phyloP scores from a whole-genome alignment of 2,888 invertebrate genomes.

The Alloscopus bannaensis region DNA sequence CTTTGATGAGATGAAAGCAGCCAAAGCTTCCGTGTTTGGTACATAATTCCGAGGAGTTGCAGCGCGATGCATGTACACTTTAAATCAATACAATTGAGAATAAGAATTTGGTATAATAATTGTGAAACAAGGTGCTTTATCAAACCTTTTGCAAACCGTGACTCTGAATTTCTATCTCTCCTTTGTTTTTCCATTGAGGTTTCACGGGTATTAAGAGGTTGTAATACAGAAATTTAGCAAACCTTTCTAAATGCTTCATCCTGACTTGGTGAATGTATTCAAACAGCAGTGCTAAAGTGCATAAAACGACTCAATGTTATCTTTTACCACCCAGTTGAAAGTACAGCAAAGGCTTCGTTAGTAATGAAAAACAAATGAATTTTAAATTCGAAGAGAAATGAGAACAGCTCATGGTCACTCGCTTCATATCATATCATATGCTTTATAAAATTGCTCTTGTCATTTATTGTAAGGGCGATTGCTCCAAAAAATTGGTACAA shows the following conservation, averaged over 20 bases:
- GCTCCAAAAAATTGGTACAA: too few species aligned
- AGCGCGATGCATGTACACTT: slow-evolving; percentile 11
- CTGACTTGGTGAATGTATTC: too few species aligned
- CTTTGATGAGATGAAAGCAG: not conserved
- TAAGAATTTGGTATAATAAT: not conserved
- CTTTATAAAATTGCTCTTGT: slow-evolving; percentile 19
- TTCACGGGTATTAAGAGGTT: slow-evolving; percentile 24
- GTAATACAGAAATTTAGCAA: slow-evolving; percentile 20
- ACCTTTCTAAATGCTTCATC: slow-evolving; percentile 17
- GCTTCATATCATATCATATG: too few species aligned
- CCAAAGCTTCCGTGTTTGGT: not conserved
- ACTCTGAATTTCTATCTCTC: not conserved
- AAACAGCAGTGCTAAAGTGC: too few species aligned
- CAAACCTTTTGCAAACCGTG: slow-evolving; percentile 24
- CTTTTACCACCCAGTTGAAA: too few species aligned
- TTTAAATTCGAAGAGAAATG: too few species aligned
- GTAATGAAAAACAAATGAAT: too few species aligned
- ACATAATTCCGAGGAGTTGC: not conserved
- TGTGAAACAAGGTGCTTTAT: not conserved
- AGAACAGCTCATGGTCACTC: too few species aligned
- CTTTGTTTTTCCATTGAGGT: not conserved
- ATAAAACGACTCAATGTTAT: too few species aligned
- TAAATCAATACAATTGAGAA: not conserved
- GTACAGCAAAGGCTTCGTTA: too few species aligned
- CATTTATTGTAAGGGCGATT: too few species aligned